A percentile compares a stretch with the other conserved stretches of the same genome.
phyloP scores from a whole-genome alignment of 2,888 invertebrate genomes.

The Junonia oenone region DNA sequence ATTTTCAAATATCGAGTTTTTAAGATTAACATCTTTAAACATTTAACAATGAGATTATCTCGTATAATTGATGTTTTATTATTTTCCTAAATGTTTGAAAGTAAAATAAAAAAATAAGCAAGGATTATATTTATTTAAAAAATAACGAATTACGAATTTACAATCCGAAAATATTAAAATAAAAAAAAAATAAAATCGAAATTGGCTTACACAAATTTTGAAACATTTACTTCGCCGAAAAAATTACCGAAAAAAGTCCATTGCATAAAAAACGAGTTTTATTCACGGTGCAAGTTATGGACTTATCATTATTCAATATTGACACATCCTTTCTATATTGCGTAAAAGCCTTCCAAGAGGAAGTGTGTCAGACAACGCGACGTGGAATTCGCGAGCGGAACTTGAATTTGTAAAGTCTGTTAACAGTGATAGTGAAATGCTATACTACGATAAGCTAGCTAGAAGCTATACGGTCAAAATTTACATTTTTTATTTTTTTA shows the following conservation, averaged over 20 bases:
- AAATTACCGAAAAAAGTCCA: background rate
- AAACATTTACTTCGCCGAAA: background rate
- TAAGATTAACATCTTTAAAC: no score
- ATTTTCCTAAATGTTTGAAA: no score
- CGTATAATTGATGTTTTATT: background rate
- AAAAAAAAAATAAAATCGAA: no score
- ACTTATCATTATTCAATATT: conserved; percentile 31
- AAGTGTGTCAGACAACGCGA: conserved; percentile 37
- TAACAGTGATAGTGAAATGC: conserved; percentile 20
- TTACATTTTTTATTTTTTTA: background rate
- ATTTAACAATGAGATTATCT: background rate
- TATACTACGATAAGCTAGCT: conserved; percentile 11
- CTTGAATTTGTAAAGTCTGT: conserved; percentile 23
- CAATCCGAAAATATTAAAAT: no score
- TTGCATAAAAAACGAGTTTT: background rate
- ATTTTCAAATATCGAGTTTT: no score
- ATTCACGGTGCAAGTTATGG: conserved; percentile 2
- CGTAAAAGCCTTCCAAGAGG: conserved; percentile 35
- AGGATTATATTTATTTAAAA: no score
- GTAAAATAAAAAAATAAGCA: no score
- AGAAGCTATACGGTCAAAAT: background rate
- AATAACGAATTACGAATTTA: no score
- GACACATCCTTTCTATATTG: conserved; percentile 37
- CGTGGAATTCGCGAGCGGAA: conserved; percentile 41
- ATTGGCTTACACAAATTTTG: background rate